Evolutionary conservation across 2,888 invertebrate species (phyloP).

Genomic region (Eupithecia vulgata): DNA sequence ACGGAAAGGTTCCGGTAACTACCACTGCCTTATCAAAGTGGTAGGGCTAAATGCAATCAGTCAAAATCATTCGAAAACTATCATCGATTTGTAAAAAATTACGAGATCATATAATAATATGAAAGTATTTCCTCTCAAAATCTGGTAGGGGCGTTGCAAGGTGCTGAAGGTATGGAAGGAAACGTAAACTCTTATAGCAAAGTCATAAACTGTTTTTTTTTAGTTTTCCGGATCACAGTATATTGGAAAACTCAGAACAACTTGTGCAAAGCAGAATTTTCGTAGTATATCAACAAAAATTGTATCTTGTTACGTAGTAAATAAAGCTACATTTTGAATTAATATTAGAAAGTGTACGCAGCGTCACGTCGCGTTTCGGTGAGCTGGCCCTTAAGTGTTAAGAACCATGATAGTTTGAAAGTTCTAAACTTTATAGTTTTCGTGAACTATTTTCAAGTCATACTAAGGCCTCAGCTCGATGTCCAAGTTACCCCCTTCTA

Average conservation of each 20-base stretch:
- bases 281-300: too few species aligned
- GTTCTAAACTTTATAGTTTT: neutral
- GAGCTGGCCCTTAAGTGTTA: neutral
- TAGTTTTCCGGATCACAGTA: neutral
- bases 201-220: neutral
- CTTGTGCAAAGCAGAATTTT: too few species aligned
- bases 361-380: too few species aligned
- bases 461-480: neutral
- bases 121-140: neutral
- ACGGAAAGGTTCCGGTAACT: neutral
- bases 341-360: too few species aligned
- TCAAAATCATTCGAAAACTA: neutral
- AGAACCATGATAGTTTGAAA: neutral
- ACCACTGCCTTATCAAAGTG: neutral
- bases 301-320: too few species aligned
- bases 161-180: neutral
- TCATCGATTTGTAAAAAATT: neutral
- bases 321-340: too few species aligned
- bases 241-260: neutral
- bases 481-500: conserved; percentile 21
- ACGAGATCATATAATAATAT: neutral
- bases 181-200: neutral
- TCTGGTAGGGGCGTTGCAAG: neutral
- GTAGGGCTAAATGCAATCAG: neutral
- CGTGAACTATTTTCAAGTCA: neutral